phyloP scores from a whole-genome alignment of 2,797 vertebrate species.

The Rhodeus uyekii region DNA sequence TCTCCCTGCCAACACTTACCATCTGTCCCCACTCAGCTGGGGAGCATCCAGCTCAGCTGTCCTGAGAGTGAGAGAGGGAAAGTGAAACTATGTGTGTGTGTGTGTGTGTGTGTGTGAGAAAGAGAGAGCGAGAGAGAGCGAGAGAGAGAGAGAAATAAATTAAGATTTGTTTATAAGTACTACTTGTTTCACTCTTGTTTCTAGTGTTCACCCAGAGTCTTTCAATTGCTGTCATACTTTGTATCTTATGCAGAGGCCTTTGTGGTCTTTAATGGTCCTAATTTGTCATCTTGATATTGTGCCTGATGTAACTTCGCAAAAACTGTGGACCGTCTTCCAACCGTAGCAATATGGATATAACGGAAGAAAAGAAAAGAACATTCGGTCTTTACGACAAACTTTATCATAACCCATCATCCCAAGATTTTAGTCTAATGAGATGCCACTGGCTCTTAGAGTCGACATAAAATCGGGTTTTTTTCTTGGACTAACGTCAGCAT shows the following conservation, averaged over 20 bases:
- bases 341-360: background rate
- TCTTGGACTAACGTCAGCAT: conserved; percentile 7
- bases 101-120: background rate
- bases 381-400: background rate
- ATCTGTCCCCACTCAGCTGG: conserved; percentile 52
- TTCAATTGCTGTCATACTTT: background rate
- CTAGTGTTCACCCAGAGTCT: background rate
- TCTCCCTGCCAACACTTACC: conserved; percentile 46
- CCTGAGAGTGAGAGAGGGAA: conserved; percentile 30
- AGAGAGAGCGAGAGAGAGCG: too few relatives aligned
- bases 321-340: background rate
- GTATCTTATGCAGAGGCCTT: background rate
- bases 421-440: conserved; percentile 10
- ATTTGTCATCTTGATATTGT: conserved; percentile 10
- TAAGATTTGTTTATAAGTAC: background rate
- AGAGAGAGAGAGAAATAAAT: background rate
- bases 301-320: background rate
- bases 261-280: background rate
- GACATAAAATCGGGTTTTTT: background rate
- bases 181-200: background rate
- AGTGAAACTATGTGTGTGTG: background rate
- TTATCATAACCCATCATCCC: background rate
- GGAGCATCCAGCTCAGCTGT: conserved; percentile 48
- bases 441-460: conserved; percentile 5
- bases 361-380: too few relatives aligned